Evolutionary conservation across 1,140 invertebrate genomes (phyloP).

Genomic region (Apis laboriosa): DNA sequence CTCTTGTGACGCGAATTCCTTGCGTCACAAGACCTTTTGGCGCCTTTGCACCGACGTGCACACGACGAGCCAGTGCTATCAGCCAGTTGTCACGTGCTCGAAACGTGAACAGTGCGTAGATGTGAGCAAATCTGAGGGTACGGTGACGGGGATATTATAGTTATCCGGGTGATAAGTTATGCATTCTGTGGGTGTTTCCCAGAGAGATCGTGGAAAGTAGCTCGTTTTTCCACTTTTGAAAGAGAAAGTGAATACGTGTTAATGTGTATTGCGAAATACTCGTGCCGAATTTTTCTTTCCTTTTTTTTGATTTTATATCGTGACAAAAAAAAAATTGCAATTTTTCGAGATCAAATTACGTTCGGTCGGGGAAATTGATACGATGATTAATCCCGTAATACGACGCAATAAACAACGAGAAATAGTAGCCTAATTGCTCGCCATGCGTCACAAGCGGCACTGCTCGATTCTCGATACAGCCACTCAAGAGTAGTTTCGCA

Average conservation of each 20-base stretch:
- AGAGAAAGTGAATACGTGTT: background rate
- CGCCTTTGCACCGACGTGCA: slow-evolving; percentile 27
- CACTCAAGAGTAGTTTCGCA: slow-evolving; percentile 51
- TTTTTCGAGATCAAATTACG: no score
- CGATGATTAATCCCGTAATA: background rate
- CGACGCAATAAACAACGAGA: slow-evolving; percentile 14
- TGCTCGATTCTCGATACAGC: slow-evolving; percentile 43
- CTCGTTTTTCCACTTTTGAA: background rate
- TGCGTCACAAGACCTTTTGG: slow-evolving; percentile 54
- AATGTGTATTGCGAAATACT: background rate
- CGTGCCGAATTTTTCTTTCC: background rate
- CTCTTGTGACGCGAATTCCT: slow-evolving; percentile 8
- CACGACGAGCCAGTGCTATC: background rate
- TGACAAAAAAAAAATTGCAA: background rate
- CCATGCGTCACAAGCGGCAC: slow-evolving; percentile 32
- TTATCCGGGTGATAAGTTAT: background rate
- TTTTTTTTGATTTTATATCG: background rate
- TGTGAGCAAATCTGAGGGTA: slow-evolving; percentile 5
- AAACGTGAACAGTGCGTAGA: slow-evolving; percentile 27
- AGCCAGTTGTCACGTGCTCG: slow-evolving; percentile 54
- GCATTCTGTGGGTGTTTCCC: background rate
- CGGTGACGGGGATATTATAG: background rate
- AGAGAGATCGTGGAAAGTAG: background rate
- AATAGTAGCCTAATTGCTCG: slow-evolving; percentile 28
- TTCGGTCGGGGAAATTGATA: background rate